Evolutionary conservation across 2,797 vertebrate species (phyloP).

Genomic region (Spatula versicolor): DNA sequence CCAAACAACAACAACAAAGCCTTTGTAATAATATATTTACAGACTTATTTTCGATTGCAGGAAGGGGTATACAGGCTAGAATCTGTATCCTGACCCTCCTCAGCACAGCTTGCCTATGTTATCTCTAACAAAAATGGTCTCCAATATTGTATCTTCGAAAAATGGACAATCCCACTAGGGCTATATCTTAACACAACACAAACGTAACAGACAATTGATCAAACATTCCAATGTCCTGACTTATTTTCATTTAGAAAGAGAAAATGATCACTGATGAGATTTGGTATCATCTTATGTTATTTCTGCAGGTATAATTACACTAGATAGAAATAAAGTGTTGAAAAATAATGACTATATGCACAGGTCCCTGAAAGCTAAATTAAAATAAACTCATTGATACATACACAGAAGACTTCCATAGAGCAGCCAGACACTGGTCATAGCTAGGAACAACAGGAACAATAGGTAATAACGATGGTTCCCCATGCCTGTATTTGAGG

Average conservation of each 20-base stretch:
- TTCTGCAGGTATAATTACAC: background rate
- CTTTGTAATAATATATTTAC: background rate
- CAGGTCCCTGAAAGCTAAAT: background rate
- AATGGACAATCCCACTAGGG: background rate
- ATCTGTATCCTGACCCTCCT: background rate
- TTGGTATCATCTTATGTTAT: no score
- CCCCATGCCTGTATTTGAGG: constrained; percentile 82
- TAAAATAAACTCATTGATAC: constrained; percentile 68
- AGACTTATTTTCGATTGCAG: background rate
- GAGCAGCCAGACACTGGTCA: constrained; percentile 85
- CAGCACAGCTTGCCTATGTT: background rate
- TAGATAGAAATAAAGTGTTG: background rate
- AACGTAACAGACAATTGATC: background rate
- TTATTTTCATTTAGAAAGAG: background rate
- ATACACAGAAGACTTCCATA: constrained; percentile 87
- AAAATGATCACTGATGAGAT: background rate
- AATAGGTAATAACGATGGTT: constrained; percentile 91
- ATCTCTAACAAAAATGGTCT: background rate
- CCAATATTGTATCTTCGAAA: background rate
- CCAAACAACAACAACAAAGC: background rate
- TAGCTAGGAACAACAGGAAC: constrained; percentile 83
- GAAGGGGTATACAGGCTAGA: background rate
- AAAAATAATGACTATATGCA: background rate
- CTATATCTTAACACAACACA: background rate
- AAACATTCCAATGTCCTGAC: background rate